Evolutionary conservation across 2,797 vertebrate species (phyloP), one percentile per base, ranked within the genome.

Genomic region (Rhinoraja longicauda): DNA sequence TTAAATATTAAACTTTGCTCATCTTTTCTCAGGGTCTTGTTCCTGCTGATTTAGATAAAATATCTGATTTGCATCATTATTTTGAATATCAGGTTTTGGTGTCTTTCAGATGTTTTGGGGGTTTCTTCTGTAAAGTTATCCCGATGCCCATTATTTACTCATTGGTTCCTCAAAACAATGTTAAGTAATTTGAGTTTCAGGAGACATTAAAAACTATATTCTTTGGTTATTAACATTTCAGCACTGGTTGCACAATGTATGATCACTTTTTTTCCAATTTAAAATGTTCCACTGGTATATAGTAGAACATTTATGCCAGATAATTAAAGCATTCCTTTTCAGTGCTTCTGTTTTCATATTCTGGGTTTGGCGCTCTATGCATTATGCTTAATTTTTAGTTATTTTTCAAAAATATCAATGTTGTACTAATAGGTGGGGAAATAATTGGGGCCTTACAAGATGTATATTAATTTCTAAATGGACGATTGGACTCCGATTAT

Each of bases 401-500:
- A n/a, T 82, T 13, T 84, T 84, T 84, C 72, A 36, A 45, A 73
- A 45, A 26, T 53, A 39, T 32, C 82, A 82, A 82, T 39, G 21
- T 88, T 90, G 62, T 70, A 70, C 64, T 70, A 90, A 90, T 7
- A 26, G 64, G 17, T 86, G 64, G 67, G 70, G 13, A 39, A 92
- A 4, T 92, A 73, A 5, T 75, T 45, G 24, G 39, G 36, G 90
- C 26, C 70, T 73, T 45, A 91, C 72, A 29, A 67, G 84, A 17
- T 75, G 39, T 29, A 75, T 91, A 73, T 92, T 92, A 92, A 90
- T 75, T 91, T 92, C 70, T 92, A 36, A 39, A 72, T 70, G 88
- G 88, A 64, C 36, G 88, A 39, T 32, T 70, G 36, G 73, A 7
- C 82, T 90, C 12, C 73, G 39, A 53, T 92, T 75, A 90, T 19